A percentile compares a stretch with the other conserved stretches of the same genome.
Evolutionary conservation across 2,797 vertebrate genomes (phyloP).

Genomic region (Squalus acanthias): DNA sequence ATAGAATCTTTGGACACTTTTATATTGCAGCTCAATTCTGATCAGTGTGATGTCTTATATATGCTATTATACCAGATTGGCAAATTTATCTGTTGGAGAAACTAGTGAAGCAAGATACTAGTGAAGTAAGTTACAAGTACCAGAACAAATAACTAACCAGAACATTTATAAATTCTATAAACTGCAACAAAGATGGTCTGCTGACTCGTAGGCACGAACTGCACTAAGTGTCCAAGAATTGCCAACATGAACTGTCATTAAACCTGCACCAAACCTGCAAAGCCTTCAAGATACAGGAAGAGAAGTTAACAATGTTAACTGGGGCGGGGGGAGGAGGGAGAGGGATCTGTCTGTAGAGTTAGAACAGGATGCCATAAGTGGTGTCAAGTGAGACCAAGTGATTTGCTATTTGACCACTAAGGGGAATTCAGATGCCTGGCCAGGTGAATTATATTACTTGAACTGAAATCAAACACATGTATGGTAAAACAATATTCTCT

Average conservation of each 20-base stretch:
- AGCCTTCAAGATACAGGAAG: neutral
- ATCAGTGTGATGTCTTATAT: too few relatives aligned
- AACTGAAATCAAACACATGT: neutral
- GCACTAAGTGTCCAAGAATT: neutral
- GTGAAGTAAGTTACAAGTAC: neutral
- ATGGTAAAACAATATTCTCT: slow-evolving; percentile 9
- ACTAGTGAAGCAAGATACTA: neutral
- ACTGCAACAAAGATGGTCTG: neutral
- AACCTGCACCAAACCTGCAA: neutral
- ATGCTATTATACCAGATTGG: neutral
- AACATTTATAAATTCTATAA: neutral
- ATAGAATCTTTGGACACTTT: neutral
- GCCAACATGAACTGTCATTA: neutral
- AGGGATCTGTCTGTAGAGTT: neutral
- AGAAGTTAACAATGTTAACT: neutral
- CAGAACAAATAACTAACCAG: neutral
- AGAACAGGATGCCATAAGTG: neutral
- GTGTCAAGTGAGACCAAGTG: neutral
- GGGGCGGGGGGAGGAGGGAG: neutral
- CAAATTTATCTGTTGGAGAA: neutral
- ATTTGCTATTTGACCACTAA: neutral
- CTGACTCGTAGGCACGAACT: neutral
- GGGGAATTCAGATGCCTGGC: neutral
- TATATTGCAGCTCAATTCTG: neutral
- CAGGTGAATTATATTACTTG: neutral